Percentiles rank a stretch among this genome's conserved stretches.
These are phyloP conservation scores for Pinna nobilis DNA, from an alignment of 1,140 invertebrate species.

Conservation along the genomic window DNA sequence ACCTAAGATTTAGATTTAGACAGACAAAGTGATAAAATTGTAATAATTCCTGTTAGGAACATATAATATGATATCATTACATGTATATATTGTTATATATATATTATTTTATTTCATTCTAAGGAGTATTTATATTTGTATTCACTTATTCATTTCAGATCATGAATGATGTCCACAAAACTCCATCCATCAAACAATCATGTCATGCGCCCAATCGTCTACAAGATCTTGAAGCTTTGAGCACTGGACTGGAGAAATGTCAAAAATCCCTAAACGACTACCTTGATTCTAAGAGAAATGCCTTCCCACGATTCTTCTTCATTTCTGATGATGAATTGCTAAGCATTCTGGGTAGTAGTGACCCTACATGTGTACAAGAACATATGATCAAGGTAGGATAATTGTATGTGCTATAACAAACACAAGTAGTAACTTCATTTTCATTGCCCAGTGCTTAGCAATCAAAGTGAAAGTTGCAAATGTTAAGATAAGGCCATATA, in stretches of 20 bases:
- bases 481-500: too few relatives aligned
- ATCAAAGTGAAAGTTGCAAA: too few relatives aligned
- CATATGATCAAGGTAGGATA: conserved; percentile 89
- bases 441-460: too few relatives aligned
- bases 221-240: conserved; percentile 84
- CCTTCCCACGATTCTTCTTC: conserved; percentile 94
- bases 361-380: conserved; percentile 87
- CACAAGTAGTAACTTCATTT: background rate
- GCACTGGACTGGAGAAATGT: conserved; percentile 86
- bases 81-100: background rate
- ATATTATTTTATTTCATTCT: too few relatives aligned
- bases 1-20: too few relatives aligned
- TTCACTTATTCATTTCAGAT: conserved; percentile 77
- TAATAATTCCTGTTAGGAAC: background rate
- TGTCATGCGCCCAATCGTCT: conserved; percentile 84
- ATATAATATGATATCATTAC: background rate
- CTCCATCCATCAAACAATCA: conserved; percentile 84
- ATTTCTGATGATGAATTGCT: conserved; percentile 94
- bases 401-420: background rate
- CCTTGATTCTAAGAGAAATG: conserved; percentile 87
- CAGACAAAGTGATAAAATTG: too few relatives aligned
- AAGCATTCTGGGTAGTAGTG: conserved; percentile 88
- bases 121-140: too few relatives aligned
- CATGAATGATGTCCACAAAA: conserved; percentile 87
- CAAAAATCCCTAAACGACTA: conserved; percentile 94